Conservation (phyloP, 2,888 invertebrate species). For the Ornithoptera priamus region DNA sequence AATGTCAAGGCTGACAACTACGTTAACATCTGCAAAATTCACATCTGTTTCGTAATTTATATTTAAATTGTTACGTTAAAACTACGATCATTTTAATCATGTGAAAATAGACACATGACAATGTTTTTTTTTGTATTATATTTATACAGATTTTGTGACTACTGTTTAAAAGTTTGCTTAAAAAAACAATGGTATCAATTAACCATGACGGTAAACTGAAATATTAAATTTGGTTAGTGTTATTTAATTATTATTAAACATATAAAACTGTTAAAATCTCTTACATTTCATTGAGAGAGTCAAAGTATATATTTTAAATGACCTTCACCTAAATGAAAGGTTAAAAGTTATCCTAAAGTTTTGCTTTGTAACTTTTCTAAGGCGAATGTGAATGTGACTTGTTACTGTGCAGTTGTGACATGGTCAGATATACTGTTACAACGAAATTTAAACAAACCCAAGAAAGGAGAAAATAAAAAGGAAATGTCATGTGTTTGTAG, state of each 20-base stretch:
- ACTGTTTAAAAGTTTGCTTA: too few species aligned
- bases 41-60: not conserved
- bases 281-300: not conserved
- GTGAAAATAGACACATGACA: too few species aligned
- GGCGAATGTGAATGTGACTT: not conserved
- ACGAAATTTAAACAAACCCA: too few species aligned
- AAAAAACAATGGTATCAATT: not conserved
- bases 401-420: not conserved
- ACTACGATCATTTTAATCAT: not conserved
- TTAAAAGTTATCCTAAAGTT: conserved; percentile 15
- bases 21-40: not conserved
- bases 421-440: too few species aligned
- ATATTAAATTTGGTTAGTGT: not conserved
- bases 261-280: not conserved
- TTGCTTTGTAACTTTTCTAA: not conserved
- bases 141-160: too few species aligned
- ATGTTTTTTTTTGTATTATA: too few species aligned
- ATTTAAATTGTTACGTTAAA: not conserved
- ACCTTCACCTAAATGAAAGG: conserved; percentile 3
- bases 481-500: too few species aligned
- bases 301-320: not conserved
- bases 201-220: not conserved
- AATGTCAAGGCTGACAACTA: conserved; percentile 27
- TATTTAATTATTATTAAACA: not conserved
- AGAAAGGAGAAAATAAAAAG: too few species aligned